Conservation (phyloP, 2,797 vertebrate species). For the Holocentrus rufus region DNA sequence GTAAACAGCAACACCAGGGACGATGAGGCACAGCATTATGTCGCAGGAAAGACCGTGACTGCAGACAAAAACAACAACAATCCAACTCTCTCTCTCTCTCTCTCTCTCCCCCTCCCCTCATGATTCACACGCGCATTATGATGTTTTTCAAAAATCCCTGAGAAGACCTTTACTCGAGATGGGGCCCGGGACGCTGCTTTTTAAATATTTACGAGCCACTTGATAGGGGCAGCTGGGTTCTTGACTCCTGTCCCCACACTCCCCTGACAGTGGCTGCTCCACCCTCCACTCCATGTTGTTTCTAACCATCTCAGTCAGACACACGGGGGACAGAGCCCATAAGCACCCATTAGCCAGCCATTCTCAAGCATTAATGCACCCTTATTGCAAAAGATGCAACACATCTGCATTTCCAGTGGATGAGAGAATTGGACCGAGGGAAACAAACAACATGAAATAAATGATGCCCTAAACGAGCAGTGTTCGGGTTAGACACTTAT, state of each 20-base stretch:
- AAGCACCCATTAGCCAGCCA: constrained; percentile 56
- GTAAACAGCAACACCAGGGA: constrained; percentile 43
- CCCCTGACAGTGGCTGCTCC: constrained; percentile 56
- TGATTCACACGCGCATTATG: constrained; percentile 66
- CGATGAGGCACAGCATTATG: constrained; percentile 49
- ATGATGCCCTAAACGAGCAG: constrained; percentile 15
- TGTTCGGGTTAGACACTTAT: background rate
- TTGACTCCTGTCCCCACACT: constrained; percentile 66
- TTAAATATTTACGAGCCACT: constrained; percentile 84
- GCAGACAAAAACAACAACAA: constrained; percentile 60
- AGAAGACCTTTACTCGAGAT: constrained; percentile 77
- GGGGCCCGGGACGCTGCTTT: constrained; percentile 67
- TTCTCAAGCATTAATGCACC: constrained; percentile 51
- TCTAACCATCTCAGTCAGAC: constrained; percentile 27
- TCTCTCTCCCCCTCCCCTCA: constrained; percentile 49
- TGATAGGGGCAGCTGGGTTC: constrained; percentile 75
- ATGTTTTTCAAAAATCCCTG: constrained; percentile 73
- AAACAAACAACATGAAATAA: background rate
- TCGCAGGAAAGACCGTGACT: constrained; percentile 25
- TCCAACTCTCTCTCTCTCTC: constrained; percentile 19
- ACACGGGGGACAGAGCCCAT: constrained; percentile 41
- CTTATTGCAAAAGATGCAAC: constrained; percentile 31
- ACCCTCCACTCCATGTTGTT: constrained; percentile 48
- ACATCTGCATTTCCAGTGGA: constrained; percentile 4
- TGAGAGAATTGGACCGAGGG: constrained; percentile 29